Evolutionary conservation across 2,797 vertebrate species (phyloP).

Genomic region (Salmo trutta): DNA sequence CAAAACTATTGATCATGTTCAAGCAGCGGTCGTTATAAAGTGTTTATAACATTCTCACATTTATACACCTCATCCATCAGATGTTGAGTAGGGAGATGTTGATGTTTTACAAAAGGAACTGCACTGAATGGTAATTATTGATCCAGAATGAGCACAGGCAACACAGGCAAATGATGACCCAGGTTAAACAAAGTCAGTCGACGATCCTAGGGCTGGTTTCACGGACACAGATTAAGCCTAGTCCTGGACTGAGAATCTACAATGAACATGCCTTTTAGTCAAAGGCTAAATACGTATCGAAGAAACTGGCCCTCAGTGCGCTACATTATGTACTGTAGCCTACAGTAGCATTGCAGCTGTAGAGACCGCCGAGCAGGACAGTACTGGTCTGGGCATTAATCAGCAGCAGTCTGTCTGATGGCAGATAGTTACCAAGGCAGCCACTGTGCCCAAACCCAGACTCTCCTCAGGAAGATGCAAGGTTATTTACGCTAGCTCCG

Average conservation of each 20-base stretch:
- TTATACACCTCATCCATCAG: background rate
- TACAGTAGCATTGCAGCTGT: background rate
- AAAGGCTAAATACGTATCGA: too few species aligned
- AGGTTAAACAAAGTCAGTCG: too few species aligned
- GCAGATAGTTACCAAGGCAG: background rate
- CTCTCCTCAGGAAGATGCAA: conserved; percentile 22
- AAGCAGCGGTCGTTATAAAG: background rate
- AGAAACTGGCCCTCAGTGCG: too few species aligned
- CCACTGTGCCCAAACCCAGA: background rate
- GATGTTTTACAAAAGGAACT: background rate
- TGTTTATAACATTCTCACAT: background rate
- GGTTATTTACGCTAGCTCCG: conserved; percentile 52
- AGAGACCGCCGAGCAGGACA: background rate
- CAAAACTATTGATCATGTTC: background rate
- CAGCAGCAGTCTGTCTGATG: background rate
- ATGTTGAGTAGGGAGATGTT: background rate
- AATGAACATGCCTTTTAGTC: too few species aligned
- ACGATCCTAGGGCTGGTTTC: too few species aligned
- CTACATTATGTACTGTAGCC: too few species aligned
- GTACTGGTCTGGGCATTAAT: background rate
- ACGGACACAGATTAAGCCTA: too few species aligned
- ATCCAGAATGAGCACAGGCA: too few species aligned
- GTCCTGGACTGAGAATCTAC: too few species aligned
- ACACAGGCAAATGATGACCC: too few species aligned
- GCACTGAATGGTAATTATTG: too few species aligned